Evolutionary conservation across 2,113 vertebrate species (phyloP).

Genomic region (Hassar affinis): DNA sequence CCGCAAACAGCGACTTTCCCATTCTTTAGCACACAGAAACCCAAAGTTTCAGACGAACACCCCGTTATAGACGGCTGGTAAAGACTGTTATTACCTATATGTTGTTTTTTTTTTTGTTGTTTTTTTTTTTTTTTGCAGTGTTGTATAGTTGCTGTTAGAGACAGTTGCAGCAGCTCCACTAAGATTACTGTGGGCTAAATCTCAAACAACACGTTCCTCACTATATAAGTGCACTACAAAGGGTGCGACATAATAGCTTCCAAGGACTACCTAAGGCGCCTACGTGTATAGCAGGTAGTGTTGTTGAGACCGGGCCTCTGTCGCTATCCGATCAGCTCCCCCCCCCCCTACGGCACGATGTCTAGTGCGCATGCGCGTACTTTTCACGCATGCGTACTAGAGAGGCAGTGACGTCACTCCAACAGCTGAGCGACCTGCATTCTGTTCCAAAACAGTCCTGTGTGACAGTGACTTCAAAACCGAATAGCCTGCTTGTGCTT

Average conservation of each 20-base stretch:
- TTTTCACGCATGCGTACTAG: slow-evolving; percentile 1
- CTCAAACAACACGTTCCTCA: neutral
- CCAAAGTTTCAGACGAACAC: slow-evolving; percentile 22
- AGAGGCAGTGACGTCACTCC: slow-evolving; percentile 48
- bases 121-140: slow-evolving; percentile 78
- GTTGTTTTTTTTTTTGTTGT: slow-evolving; percentile 77
- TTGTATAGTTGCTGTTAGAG: slow-evolving; percentile 75
- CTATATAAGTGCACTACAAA: neutral
- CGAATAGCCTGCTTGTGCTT: too few relatives aligned
- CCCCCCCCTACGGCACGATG: neutral
- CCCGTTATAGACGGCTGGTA: slow-evolving; percentile 55
- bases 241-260: neutral
- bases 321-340: neutral
- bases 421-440: slow-evolving; percentile 71
- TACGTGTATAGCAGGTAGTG: neutral
- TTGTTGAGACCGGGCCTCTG: neutral
- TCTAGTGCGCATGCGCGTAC: neutral
- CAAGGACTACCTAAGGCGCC: neutral
- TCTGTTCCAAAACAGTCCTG: neutral
- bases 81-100: slow-evolving; percentile 52
- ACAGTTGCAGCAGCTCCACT: slow-evolving; percentile 73
- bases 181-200: slow-evolving; percentile 29
- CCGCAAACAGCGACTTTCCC: neutral
- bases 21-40: neutral
- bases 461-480: neutral